Base-by-base conservation (phyloP, 1,140 invertebrate genomes). In the Zeugodacus cucurbitae region DNA sequence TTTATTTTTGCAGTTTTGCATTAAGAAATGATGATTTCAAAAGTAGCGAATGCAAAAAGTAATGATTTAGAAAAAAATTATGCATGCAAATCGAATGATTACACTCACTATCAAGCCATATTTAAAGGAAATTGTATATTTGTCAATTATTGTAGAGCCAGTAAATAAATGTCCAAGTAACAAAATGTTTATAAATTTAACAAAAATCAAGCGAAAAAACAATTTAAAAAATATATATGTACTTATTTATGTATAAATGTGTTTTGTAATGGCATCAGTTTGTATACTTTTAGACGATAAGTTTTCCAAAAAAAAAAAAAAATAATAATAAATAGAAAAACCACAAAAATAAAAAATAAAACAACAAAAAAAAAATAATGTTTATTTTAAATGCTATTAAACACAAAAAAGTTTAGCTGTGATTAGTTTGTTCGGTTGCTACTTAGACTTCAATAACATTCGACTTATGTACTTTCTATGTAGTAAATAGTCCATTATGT, bases 231-330 rank as follows among this genome's bases (percentile, higher is more conserved):
- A 62, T 62, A 62, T 54, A 62, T 37, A 37, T 74, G 67, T 74
- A 74, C 74, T 82, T 48, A 74, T 74, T 74, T 78, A 78, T 78
- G 70, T n/a, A 78, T 78, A 37, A 78, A 78, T 78, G 70, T 78
- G 70, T 78, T 78, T 78, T 78, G 34, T 26, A 82, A 48, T 82
- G 22, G 26, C 22, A 48, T 48, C 74, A 82, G 41, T 82, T 82
- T 82, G 74, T 82, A 48, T 44, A 82, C 74, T n/a, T 82, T 82
- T 82, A 82, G 74, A 29, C n/a, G 4, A 37, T 82, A 82, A 82
- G 74, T 82, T 74, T 48, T 4, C n/a, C 26, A 70, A 70, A 32
- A 67, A 67, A 67, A 26, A 67, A 34, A 67, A 67, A 32, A 48
- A 10, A 48, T 17, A 54, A 54, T 54, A 54, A 17, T n/a, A n/a